phyloP scores from a whole-genome alignment of 2,797 vertebrate species.

The Melanotaenia boesemani region DNA sequence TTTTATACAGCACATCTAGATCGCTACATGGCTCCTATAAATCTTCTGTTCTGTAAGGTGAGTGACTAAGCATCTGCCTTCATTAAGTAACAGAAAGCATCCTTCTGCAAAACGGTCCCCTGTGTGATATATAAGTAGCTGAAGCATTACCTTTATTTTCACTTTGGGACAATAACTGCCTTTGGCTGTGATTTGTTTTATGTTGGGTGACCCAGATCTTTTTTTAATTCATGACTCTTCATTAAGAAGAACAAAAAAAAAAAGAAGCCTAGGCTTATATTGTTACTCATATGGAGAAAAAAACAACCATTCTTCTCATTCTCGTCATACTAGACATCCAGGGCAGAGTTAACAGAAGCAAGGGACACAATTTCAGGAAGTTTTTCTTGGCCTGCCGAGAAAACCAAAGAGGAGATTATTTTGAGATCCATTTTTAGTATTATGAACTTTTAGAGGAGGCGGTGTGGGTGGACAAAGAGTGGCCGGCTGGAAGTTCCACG shows the following conservation, averaged over 20 bases:
- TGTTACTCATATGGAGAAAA: constrained; percentile 42
- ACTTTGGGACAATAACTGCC: constrained; percentile 32
- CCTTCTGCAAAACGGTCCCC: constrained; percentile 29
- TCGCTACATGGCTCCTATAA: neutral
- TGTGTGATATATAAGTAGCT: constrained; percentile 35
- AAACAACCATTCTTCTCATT: constrained; percentile 50
- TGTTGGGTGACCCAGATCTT: constrained; percentile 34
- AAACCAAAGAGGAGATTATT: constrained; percentile 65
- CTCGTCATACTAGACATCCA: constrained; percentile 60
- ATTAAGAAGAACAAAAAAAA: constrained; percentile 17
- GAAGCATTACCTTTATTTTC: constrained; percentile 44
- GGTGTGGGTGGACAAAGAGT: constrained; percentile 53
- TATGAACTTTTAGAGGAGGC: constrained; percentile 46
- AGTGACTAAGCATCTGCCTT: constrained; percentile 19
- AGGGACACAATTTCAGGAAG: constrained; percentile 86
- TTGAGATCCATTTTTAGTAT: constrained; percentile 80
- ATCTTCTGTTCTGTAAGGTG: neutral
- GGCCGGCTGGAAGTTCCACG: constrained; percentile 50
- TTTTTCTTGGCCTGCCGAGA: constrained; percentile 80
- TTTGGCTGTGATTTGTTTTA: constrained; percentile 26
- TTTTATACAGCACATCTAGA: neutral
- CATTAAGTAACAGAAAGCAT: constrained; percentile 14
- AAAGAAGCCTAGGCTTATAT: constrained; percentile 2
- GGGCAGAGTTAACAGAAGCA: constrained; percentile 71
- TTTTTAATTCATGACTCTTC: constrained; percentile 2